Conservation (phyloP, 2,888 invertebrate genomes). For the Agrotis segetum region DNA sequence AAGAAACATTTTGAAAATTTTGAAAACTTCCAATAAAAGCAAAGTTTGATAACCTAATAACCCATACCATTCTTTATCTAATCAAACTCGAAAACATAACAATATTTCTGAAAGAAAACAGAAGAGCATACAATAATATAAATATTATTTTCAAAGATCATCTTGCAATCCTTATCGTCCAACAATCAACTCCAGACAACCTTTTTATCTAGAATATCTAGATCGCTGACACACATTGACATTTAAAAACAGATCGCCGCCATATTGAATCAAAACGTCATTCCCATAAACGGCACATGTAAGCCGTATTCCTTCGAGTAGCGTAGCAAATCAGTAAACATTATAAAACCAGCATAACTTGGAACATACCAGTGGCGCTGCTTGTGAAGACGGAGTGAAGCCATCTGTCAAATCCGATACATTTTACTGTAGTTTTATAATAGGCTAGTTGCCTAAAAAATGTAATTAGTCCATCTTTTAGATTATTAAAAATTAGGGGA, state of each 20-base stretch:
- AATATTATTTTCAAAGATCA: constrained; percentile 7
- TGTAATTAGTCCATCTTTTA: too few relatives aligned
- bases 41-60: too few relatives aligned
- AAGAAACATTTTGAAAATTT: too few relatives aligned
- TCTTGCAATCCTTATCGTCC: constrained; percentile 1
- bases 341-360: constrained; percentile 27
- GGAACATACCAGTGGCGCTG: constrained; percentile 27
- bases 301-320: constrained; percentile 30
- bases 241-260: constrained; percentile 27
- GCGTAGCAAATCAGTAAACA: constrained; percentile 62
- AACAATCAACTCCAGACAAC: constrained; percentile 18
- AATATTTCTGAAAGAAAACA: too few relatives aligned
- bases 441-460: too few relatives aligned
- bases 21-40: too few relatives aligned
- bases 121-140: neutral
- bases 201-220: constrained; percentile 37
- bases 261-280: constrained; percentile 36
- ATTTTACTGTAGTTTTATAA: constrained; percentile 1
- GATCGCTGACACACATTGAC: constrained; percentile 31
- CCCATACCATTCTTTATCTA: too few relatives aligned
- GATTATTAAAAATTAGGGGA: too few relatives aligned
- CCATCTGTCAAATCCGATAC: constrained; percentile 2
- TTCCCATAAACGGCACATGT: constrained; percentile 33
- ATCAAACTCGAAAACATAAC: too few relatives aligned
- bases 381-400: neutral